phyloP scores from a whole-genome alignment of 1,140 invertebrate species.

The Heliothis virescens region DNA sequence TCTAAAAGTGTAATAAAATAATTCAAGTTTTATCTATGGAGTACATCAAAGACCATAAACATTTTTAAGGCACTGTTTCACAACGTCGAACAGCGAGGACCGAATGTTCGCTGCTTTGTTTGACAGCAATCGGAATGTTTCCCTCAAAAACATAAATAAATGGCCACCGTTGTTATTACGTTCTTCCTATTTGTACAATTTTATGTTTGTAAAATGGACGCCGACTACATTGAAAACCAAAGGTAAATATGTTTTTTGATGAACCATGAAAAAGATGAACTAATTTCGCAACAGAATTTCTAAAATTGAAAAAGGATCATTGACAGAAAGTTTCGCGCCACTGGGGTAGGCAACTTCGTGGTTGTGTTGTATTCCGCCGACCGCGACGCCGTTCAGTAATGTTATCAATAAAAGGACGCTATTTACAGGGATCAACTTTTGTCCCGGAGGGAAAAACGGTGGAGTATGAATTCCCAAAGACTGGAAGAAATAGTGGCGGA shows the following conservation, averaged over 20 bases:
- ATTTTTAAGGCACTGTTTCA: slow-evolving; percentile 26
- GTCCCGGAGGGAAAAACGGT: slow-evolving; percentile 75
- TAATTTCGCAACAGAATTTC: slow-evolving; percentile 38
- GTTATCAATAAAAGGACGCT: slow-evolving; percentile 76
- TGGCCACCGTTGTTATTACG: slow-evolving; percentile 84
- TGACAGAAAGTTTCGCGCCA: slow-evolving; percentile 84
- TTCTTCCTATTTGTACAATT: slow-evolving; percentile 78
- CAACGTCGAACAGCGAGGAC: slow-evolving; percentile 54
- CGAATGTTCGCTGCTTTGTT: slow-evolving; percentile 66
- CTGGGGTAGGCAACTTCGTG: slow-evolving; percentile 56
- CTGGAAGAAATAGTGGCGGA: slow-evolving; percentile 82
- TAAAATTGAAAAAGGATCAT: slow-evolving; percentile 70
- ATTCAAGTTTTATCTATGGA: background rate
- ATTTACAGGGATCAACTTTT: slow-evolving; percentile 72
- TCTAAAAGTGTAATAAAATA: no score
- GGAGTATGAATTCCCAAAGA: slow-evolving; percentile 83
- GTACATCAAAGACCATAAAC: slow-evolving; percentile 54
- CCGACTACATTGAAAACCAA: slow-evolving; percentile 65
- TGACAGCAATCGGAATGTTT: slow-evolving; percentile 79
- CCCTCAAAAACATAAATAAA: slow-evolving; percentile 83
- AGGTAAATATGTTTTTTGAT: slow-evolving; percentile 62
- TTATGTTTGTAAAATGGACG: slow-evolving; percentile 84
- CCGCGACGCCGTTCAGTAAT: slow-evolving; percentile 71
- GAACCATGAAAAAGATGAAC: background rate
- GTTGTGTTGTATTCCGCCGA: slow-evolving; percentile 64